These are phyloP conservation scores for Condylura cristata DNA, from an alignment of 2,113 vertebrate genomes.

Conservation along the genomic window DNA sequence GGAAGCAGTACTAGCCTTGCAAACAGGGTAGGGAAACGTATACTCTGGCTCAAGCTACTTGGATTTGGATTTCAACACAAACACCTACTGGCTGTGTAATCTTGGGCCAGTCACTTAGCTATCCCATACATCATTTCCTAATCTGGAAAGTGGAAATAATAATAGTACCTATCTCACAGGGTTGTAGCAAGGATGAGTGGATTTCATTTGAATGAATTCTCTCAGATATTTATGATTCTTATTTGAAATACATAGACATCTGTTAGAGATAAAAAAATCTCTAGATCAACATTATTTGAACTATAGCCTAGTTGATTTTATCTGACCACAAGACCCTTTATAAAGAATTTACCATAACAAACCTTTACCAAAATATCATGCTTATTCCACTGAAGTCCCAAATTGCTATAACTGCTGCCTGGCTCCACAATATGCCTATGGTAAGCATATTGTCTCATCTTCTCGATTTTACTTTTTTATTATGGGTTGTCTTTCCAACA, in stretches of 20 bases:
- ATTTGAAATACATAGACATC: background rate
- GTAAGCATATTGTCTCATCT: background rate
- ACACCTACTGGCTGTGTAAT: background rate
- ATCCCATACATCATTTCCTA: background rate
- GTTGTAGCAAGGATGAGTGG: background rate
- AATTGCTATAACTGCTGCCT: background rate
- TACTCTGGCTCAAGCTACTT: background rate
- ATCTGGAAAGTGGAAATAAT: background rate
- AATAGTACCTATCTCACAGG: background rate
- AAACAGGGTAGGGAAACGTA: slow-evolving; percentile 11
- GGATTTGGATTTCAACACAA: background rate
- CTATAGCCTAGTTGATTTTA: background rate
- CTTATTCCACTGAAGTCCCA: background rate
- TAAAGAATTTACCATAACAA: background rate
- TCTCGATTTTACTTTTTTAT: background rate
- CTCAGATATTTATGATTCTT: background rate
- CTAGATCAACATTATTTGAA: slow-evolving; percentile 17
- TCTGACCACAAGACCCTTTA: background rate
- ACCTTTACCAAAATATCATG: background rate
- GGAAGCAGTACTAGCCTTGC: background rate
- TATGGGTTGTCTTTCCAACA: background rate
- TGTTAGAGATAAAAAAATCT: slow-evolving; percentile 1
- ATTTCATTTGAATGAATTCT: background rate
- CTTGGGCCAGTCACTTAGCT: background rate
- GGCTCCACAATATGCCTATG: background rate